These are phyloP conservation scores for Clostera curtula DNA, from an alignment of 2,888 invertebrate species.

Conservation along the genomic window DNA sequence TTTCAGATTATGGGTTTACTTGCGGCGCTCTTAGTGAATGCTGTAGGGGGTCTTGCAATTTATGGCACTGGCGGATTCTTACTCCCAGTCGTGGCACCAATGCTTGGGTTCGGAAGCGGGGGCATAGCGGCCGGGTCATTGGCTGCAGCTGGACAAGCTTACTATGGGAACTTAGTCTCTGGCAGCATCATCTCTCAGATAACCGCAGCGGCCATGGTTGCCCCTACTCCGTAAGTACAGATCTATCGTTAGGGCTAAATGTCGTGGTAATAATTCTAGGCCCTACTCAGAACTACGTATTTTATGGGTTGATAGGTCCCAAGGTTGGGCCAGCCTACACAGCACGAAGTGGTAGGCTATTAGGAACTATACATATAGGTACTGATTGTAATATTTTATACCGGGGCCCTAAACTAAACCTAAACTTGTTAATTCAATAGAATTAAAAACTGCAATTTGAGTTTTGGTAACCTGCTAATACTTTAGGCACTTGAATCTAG, in stretches of 20 bases:
- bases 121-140: conserved; percentile 46
- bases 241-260: conserved; percentile 4
- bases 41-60: conserved; percentile 38
- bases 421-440: no score
- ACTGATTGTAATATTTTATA: no score
- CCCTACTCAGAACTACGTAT: no score
- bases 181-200: conserved; percentile 49
- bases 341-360: no score
- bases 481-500: no score
- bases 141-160: conserved; percentile 53
- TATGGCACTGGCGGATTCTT: conserved; percentile 46
- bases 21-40: conserved; percentile 36
- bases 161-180: conserved; percentile 47
- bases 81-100: conserved; percentile 36
- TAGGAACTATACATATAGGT: no score
- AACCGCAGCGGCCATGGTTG: conserved; percentile 50
- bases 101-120: conserved; percentile 42
- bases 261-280: no score
- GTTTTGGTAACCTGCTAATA: no score
- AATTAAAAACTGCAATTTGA: no score
- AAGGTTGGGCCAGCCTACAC: no score
- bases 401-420: no score
- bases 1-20: conserved; percentile 37
- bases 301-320: no score
- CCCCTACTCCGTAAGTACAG: conserved; percentile 47